phyloP scores from a whole-genome alignment of 2,797 vertebrate species.

The Myoxocephalus aenaeus region DNA sequence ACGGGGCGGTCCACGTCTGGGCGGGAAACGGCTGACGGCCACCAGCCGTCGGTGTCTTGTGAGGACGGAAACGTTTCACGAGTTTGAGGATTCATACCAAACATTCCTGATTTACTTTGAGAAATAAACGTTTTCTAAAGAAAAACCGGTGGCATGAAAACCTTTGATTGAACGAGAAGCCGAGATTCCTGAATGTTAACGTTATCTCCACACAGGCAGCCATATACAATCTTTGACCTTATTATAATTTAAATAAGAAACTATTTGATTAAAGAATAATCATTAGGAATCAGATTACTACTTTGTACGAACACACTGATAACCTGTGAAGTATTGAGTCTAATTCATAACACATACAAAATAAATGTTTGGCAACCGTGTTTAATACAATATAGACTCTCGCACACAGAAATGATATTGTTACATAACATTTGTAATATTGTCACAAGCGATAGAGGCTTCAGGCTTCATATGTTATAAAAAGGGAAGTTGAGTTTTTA shows the following conservation, averaged over 20 bases:
- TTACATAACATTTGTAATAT: no score
- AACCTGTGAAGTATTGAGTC: neutral
- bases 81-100: no score
- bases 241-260: neutral
- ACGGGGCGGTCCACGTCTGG: slow-evolving; percentile 60
- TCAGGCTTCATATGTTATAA: no score
- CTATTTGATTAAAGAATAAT: neutral
- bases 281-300: neutral
- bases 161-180: neutral
- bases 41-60: neutral
- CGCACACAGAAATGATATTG: no score
- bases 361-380: neutral
- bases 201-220: neutral
- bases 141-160: neutral
- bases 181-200: neutral
- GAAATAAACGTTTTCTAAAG: no score
- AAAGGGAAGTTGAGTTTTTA: no score
- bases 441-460: no score
- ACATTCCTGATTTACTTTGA: no score
- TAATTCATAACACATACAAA: neutral
- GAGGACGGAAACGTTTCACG: neutral
- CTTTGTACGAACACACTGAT: neutral
- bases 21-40: neutral
- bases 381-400: neutral
- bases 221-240: neutral